Evolutionary conservation across 2,888 invertebrate species (phyloP).

Genomic region (Hirtodrosophila cameraria): DNA sequence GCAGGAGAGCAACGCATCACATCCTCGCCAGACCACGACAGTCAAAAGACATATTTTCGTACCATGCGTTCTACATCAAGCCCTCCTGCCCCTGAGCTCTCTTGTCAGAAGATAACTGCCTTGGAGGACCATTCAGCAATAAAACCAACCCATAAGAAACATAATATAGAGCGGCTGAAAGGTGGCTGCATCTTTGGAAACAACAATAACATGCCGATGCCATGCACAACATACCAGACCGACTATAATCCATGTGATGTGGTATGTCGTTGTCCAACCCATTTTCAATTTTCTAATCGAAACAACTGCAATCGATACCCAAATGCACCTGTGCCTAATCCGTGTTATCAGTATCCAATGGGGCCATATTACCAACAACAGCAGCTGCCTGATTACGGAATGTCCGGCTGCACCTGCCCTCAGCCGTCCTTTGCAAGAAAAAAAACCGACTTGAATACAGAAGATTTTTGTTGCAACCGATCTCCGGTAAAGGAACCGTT

Average conservation of each 20-base stretch:
- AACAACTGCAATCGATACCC: neutral
- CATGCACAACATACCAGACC: slow-evolving; percentile 16
- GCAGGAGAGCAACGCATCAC: no score
- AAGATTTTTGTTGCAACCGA: slow-evolving; percentile 3
- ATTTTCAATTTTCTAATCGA: neutral
- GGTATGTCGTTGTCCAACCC: neutral
- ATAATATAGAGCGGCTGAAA: neutral
- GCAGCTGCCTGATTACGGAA: neutral
- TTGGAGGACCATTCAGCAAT: neutral
- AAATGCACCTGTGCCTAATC: neutral
- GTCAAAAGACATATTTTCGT: slow-evolving; percentile 2
- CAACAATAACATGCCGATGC: neutral
- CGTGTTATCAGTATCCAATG: slow-evolving; percentile 1
- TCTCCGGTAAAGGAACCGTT: neutral
- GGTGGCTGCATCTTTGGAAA: slow-evolving; percentile 24
- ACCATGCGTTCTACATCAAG: slow-evolving; percentile 1
- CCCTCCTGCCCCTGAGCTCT: neutral
- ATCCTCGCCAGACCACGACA: neutral
- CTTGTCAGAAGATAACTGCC: neutral
- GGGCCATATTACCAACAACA: neutral
- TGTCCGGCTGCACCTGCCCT: neutral
- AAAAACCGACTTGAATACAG: slow-evolving; percentile 41
- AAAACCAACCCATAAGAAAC: neutral
- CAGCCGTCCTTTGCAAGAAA: neutral
- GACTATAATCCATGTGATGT: slow-evolving; percentile 2